A percentile compares a stretch with the other conserved stretches of the same genome.
phyloP scores from a whole-genome alignment of 2,797 vertebrate genomes.

The Phyllotis vaccarum region DNA sequence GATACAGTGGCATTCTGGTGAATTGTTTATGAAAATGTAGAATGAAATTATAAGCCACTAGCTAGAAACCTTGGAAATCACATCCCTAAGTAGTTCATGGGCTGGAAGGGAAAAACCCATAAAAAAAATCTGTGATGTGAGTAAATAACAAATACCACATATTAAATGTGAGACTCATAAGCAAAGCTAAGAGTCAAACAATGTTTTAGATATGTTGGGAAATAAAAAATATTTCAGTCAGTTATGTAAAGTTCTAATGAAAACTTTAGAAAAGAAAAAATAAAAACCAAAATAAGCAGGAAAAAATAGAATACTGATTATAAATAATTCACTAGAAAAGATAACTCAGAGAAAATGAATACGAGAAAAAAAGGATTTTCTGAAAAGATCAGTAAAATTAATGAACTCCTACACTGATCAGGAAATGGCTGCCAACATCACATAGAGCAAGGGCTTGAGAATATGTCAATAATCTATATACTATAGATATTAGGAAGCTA shows the following conservation, averaged over 20 bases:
- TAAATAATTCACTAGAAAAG: neutral
- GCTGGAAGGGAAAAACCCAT: neutral
- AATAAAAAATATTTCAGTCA: neutral
- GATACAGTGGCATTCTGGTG: neutral
- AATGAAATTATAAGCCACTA: constrained; percentile 20
- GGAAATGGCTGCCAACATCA: neutral
- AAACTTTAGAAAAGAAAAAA: neutral
- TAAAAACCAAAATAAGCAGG: neutral
- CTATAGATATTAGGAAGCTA: neutral
- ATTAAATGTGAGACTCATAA: neutral
- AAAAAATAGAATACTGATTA: neutral
- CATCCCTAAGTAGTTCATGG: neutral
- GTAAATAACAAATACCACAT: neutral
- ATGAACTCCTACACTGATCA: neutral
- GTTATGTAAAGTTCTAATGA: neutral
- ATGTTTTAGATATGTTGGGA: neutral
- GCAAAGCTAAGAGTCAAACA: neutral
- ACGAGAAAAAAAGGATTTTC: neutral
- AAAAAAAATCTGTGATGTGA: neutral
- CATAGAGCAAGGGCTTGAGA: neutral
- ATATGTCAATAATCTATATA: neutral
- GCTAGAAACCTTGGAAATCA: neutral
- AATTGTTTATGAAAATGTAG: neutral
- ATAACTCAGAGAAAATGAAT: neutral
- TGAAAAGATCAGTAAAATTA: neutral